phyloP scores from a whole-genome alignment of 2,888 invertebrate species.

The Pandemis heparana region DNA sequence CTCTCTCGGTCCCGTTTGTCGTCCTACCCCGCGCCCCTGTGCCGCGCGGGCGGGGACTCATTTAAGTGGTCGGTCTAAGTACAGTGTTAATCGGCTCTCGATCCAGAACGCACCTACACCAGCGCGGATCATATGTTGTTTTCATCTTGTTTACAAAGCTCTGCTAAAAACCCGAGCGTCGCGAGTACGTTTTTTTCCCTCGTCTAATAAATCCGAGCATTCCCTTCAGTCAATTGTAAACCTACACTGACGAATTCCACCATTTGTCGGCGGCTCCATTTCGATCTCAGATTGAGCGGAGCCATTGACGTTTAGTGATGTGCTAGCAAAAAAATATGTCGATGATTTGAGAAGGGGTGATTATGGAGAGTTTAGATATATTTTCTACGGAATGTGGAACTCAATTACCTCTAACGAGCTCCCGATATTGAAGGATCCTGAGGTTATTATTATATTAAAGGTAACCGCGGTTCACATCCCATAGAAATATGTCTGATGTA shows the following conservation, averaged over 20 bases:
- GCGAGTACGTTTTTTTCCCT: constrained; percentile 16
- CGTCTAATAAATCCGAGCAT: constrained; percentile 29
- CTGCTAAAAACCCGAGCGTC: neutral
- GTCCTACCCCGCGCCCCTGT: too few species aligned
- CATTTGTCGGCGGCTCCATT: constrained; percentile 33
- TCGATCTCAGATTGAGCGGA: constrained; percentile 28
- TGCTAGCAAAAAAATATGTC: neutral
- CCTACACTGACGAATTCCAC: constrained; percentile 36
- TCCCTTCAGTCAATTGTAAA: constrained; percentile 34
- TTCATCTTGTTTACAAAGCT: neutral
- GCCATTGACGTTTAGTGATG: neutral
- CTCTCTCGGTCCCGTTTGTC: too few species aligned
- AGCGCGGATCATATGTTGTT: neutral
- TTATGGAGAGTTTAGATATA: neutral
- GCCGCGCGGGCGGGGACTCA: too few species aligned
- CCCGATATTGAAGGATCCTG: too few species aligned
- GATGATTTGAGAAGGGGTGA: neutral
- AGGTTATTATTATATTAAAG: too few species aligned
- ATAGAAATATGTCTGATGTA: too few species aligned
- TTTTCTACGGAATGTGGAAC: too few species aligned
- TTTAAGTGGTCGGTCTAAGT: too few species aligned
- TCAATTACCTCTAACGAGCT: too few species aligned
- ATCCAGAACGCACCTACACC: neutral
- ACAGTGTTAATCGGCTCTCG: neutral
- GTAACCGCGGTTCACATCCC: too few species aligned